Evolutionary conservation across 2,113 vertebrate species (phyloP).

Genomic region (Procapra przewalskii): DNA sequence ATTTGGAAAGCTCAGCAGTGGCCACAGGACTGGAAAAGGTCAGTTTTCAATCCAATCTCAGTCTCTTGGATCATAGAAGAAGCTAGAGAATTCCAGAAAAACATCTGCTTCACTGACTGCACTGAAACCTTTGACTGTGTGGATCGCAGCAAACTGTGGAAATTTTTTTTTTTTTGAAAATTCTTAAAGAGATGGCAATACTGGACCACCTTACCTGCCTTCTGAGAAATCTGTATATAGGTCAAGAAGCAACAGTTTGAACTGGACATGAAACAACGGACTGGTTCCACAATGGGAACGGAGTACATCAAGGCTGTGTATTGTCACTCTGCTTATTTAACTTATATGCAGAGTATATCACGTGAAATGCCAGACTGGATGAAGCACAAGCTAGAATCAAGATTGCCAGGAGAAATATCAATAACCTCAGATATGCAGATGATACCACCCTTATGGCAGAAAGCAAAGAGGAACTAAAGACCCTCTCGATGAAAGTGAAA

Average conservation of each 20-base stretch:
- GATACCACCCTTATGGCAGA: not conserved
- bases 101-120: not conserved
- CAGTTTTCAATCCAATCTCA: not conserved
- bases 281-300: not conserved
- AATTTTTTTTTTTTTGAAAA: not conserved
- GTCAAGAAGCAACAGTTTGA: not conserved
- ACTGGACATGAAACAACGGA: not conserved
- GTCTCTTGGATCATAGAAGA: not conserved
- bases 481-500: not conserved
- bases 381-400: not conserved
- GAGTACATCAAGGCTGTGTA: not conserved
- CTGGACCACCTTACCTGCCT: not conserved
- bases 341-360: not conserved
- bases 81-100: not conserved
- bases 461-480: not conserved
- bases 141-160: not conserved
- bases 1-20: not conserved
- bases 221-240: not conserved
- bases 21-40: not conserved
- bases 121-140: not conserved
- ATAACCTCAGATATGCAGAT: not conserved
- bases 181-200: not conserved
- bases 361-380: not conserved
- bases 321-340: not conserved
- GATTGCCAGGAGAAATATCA: not conserved